Conservation (phyloP, 2,113 vertebrate species). For the Agapornis roseicollis region DNA sequence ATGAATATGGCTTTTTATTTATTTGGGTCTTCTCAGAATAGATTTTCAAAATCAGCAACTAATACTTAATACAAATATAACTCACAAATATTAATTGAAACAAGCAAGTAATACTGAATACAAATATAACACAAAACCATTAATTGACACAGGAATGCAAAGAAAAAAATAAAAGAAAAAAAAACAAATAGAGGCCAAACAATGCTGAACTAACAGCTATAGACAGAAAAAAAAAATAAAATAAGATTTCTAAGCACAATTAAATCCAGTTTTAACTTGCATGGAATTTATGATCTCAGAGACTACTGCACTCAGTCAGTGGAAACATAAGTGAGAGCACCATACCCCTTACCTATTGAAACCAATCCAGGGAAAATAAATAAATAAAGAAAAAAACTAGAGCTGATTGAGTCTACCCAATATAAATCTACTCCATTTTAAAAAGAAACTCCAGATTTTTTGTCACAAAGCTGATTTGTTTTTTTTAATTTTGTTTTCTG, state of each 20-base stretch:
- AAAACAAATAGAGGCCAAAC: not conserved
- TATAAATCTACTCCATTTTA: not conserved
- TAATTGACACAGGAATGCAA: not conserved
- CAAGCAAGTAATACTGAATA: too few relatives aligned
- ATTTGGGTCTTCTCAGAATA: not conserved
- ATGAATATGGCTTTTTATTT: not conserved
- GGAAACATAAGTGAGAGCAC: not conserved
- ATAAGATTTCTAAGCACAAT: not conserved
- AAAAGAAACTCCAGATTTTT: not conserved
- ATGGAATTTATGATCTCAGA: not conserved
- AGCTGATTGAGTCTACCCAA: not conserved
- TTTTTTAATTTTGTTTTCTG: not conserved
- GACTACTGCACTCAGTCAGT: not conserved
- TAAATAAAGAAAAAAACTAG: accelerated
- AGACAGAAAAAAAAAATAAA: not conserved
- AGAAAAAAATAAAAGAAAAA: not conserved
- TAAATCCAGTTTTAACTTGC: not conserved
- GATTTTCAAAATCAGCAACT: not conserved
- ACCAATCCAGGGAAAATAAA: not conserved
- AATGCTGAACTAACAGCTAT: not conserved
- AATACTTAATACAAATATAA: not conserved
- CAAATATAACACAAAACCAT: not conserved
- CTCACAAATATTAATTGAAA: not conserved
- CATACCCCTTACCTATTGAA: conserved; percentile 9
- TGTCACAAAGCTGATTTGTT: not conserved